Conservation (phyloP, 2,113 vertebrate genomes). For the Ictalurus punctatus region DNA sequence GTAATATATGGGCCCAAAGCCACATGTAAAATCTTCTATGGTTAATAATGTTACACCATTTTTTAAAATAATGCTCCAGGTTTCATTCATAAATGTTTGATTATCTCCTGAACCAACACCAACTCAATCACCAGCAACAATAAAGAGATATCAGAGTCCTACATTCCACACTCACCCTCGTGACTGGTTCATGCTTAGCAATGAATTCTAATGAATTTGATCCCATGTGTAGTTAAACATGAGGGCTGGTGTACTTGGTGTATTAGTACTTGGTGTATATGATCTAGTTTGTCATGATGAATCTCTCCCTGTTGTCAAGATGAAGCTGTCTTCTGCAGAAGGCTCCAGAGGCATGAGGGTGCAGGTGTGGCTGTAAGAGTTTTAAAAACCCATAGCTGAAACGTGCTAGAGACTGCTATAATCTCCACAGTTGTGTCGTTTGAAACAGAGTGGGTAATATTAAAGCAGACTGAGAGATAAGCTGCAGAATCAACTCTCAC, state of each 20-base stretch:
- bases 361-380: not conserved
- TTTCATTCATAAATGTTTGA: not conserved
- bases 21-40: not conserved
- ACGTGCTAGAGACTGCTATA: not conserved
- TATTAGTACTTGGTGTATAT: no score
- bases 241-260: constrained; percentile 13
- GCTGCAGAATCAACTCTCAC: not conserved
- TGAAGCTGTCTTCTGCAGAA: constrained; percentile 4
- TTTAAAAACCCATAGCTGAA: not conserved
- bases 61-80: not conserved
- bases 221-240: not conserved
- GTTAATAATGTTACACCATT: not conserved
- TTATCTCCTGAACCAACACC: not conserved
- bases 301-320: not conserved
- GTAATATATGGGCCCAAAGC: not conserved
- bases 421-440: not conserved
- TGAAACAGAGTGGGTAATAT: not conserved
- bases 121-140: not conserved
- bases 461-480: constrained; percentile 15
- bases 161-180: not conserved
- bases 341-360: not conserved
- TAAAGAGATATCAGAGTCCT: not conserved
- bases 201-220: not conserved
- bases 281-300: not conserved
- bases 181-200: not conserved